A percentile compares a stretch with the other conserved stretches of the same genome.
Conservation (phyloP, 2,797 vertebrate species). For the Characodon lateralis region DNA sequence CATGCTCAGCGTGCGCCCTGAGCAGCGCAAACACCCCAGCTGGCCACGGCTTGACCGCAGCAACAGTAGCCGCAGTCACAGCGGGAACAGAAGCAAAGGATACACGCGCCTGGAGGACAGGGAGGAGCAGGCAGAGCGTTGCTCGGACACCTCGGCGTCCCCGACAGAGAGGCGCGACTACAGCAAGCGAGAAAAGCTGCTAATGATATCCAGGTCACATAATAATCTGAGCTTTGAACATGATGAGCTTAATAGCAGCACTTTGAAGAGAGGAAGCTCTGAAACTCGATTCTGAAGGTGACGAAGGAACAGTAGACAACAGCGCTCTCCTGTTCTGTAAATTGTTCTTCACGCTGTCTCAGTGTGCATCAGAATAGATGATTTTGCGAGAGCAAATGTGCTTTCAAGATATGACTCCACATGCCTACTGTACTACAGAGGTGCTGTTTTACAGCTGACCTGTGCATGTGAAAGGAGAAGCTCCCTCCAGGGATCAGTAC, state of each 20-base stretch:
- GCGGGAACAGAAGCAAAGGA: constrained; percentile 86
- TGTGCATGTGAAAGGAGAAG: not conserved
- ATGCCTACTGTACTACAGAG: constrained; percentile 6
- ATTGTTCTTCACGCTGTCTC: constrained; percentile 23
- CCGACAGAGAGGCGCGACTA: constrained; percentile 85
- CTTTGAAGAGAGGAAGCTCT: constrained; percentile 92
- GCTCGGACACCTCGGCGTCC: constrained; percentile 78
- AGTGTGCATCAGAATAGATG: constrained; percentile 12
- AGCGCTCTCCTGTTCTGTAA: constrained; percentile 16
- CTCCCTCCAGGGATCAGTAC: constrained; percentile 11
- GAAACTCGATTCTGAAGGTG: constrained; percentile 91
- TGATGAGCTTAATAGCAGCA: constrained; percentile 91
- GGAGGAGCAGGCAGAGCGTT: constrained; percentile 90
- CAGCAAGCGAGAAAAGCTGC: constrained; percentile 96
- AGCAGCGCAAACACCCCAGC: constrained; percentile 96
- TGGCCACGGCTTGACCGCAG: constrained; percentile 96
- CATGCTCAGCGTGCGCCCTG: constrained; percentile 88
- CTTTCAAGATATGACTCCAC: constrained; percentile 19
- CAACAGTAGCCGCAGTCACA: constrained; percentile 79
- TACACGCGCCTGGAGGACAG: constrained; percentile 94
- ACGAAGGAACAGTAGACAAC: not conserved
- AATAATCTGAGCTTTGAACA: constrained; percentile 98
- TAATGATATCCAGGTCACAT: constrained; percentile 98
- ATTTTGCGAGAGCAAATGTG: constrained; percentile 2
- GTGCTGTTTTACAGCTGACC: constrained; percentile 40